Conservation (phyloP, 92 coral and sea anemone species). For the Paramuricea clavata region DNA sequence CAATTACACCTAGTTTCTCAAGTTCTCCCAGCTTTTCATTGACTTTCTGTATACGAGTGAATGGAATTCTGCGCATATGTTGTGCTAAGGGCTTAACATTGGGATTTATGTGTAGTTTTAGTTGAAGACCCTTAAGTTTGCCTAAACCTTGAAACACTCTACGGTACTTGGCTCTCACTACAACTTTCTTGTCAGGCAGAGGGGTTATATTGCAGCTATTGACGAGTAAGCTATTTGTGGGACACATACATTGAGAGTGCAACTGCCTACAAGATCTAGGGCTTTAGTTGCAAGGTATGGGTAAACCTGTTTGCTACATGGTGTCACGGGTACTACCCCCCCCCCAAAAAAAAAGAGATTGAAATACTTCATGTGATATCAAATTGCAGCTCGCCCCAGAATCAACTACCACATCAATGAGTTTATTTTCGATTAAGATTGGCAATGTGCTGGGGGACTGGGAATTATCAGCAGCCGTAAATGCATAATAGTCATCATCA, state of each 20-base stretch:
- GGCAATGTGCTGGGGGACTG: too few species aligned
- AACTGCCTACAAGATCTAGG: slow-evolving; percentile 35
- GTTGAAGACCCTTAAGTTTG: slow-evolving; percentile 55
- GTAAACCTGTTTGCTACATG: slow-evolving; percentile 28
- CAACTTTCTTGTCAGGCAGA: slow-evolving; percentile 40
- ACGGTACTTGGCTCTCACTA: slow-evolving; percentile 39
- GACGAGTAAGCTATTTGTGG: slow-evolving; percentile 45
- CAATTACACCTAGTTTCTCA: slow-evolving; percentile 62
- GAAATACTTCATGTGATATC: slow-evolving; percentile 16
- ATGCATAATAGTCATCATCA: neutral
- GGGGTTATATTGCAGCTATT: slow-evolving; percentile 13
- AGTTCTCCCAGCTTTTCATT: slow-evolving; percentile 62
- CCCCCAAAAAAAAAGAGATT: neutral
- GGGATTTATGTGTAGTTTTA: slow-evolving; percentile 49
- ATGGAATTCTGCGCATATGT: too few species aligned
- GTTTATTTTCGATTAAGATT: slow-evolving; percentile 20
- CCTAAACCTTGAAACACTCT: slow-evolving; percentile 55
- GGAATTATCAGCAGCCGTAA: too few species aligned
- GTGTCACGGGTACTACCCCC: slow-evolving; percentile 9
- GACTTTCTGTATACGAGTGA: slow-evolving; percentile 60
- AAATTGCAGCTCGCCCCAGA: slow-evolving; percentile 34
- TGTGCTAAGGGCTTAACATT: slow-evolving; percentile 59
- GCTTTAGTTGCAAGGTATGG: slow-evolving; percentile 10
- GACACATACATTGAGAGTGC: slow-evolving; percentile 30
- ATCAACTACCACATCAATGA: slow-evolving; percentile 29